phyloP scores from a whole-genome alignment of 2,113 vertebrate genomes.

The Thalassoma bifasciatum region DNA sequence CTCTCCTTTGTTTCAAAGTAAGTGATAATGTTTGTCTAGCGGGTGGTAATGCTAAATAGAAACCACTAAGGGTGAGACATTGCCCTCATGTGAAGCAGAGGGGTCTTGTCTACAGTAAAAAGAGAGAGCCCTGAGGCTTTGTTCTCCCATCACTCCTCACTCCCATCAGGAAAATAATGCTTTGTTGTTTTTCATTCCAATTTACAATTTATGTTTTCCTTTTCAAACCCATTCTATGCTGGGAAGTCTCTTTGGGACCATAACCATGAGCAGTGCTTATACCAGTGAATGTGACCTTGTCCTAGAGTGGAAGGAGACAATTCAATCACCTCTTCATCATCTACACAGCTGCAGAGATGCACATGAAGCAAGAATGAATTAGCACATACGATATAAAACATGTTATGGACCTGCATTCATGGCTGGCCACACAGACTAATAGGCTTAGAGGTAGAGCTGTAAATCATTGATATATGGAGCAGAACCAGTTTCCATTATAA shows the following conservation, averaged over 20 bases:
- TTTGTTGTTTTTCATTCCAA: too few relatives aligned
- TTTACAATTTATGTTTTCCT: not conserved
- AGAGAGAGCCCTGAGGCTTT: too few relatives aligned
- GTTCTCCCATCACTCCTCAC: too few relatives aligned
- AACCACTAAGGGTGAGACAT: too few relatives aligned
- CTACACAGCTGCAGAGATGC: slow-evolving; percentile 23
- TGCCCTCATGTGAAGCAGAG: too few relatives aligned
- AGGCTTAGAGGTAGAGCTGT: slow-evolving; percentile 42
- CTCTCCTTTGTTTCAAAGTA: too few relatives aligned
- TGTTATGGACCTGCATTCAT: slow-evolving; percentile 29
- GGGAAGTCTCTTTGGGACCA: not conserved
- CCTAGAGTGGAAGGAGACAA: slow-evolving; percentile 51
- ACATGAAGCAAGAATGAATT: slow-evolving; percentile 20
- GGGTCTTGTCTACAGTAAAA: too few relatives aligned
- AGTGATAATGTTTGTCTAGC: too few relatives aligned
- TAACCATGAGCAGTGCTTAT: slow-evolving; percentile 6
- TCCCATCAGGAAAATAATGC: too few relatives aligned
- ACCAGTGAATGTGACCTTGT: slow-evolving; percentile 63
- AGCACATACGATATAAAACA: slow-evolving; percentile 39
- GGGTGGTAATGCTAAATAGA: too few relatives aligned
- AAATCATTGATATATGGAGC: slow-evolving; percentile 56
- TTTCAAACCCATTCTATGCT: slow-evolving; percentile 1
- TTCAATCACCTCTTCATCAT: slow-evolving; percentile 57
- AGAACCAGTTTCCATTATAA: slow-evolving; percentile 44
- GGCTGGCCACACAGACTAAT: slow-evolving; percentile 41